These are phyloP conservation scores for Semotilus atromaculatus DNA, from an alignment of 2,797 vertebrate species.

Conservation along the genomic window DNA sequence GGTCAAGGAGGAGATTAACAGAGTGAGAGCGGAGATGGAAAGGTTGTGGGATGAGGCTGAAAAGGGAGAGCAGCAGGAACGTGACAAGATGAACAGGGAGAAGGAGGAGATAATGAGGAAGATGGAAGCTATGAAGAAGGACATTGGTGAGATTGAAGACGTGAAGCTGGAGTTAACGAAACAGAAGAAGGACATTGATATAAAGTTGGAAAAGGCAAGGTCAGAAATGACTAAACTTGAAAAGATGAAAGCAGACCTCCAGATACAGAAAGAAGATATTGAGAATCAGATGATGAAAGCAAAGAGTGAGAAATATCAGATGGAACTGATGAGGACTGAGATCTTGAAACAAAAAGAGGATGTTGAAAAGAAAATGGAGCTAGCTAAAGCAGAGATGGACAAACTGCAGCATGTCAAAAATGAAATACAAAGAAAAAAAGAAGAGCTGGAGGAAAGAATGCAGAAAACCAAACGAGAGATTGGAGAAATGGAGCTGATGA, in stretches of 20 bases:
- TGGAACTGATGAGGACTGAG: conserved; percentile 58
- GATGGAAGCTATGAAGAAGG: conserved; percentile 49
- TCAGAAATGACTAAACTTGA: conserved; percentile 57
- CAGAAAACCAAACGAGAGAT: conserved; percentile 64
- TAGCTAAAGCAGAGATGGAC: conserved; percentile 63
- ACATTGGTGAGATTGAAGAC: conserved; percentile 48
- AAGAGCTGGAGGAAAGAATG: conserved; percentile 64
- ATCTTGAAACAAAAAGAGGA: conserved; percentile 63
- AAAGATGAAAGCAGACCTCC: conserved; percentile 55
- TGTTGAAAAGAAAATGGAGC: conserved; percentile 59
- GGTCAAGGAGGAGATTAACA: conserved; percentile 61
- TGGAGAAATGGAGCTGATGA: conserved; percentile 65
- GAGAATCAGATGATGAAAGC: conserved; percentile 50
- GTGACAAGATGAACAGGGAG: conserved; percentile 44
- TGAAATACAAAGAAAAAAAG: conserved; percentile 58
- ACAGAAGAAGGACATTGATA: conserved; percentile 61
- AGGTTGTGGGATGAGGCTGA: conserved; percentile 63
- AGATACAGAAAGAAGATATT: conserved; percentile 57
- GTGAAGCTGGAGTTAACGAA: conserved; percentile 53
- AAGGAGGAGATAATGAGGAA: conserved; percentile 55
- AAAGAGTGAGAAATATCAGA: conserved; percentile 59
- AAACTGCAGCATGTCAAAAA: conserved; percentile 59
- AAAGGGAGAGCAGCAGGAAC: conserved; percentile 51
- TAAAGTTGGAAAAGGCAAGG: conserved; percentile 52
- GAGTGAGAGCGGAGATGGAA: conserved; percentile 62